These are phyloP conservation scores for Melanophora roralis DNA, from an alignment of 2,888 invertebrate genomes.

Conservation along the genomic window DNA sequence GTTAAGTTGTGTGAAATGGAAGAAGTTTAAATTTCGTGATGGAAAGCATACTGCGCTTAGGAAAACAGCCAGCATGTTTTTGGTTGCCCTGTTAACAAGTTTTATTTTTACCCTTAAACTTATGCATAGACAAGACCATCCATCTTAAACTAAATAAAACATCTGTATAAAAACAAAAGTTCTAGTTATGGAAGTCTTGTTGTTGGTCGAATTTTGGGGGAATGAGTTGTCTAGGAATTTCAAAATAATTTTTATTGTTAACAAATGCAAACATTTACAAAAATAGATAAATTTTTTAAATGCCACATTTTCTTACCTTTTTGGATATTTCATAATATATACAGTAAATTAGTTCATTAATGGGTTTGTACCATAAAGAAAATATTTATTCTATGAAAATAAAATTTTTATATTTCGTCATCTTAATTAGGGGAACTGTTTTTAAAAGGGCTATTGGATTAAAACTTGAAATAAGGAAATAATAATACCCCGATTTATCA, in stretches of 20 bases:
- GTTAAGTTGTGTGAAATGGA: no score
- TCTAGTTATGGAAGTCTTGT: background rate
- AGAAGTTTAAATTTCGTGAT: no score
- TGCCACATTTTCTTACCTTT: slow-evolving; percentile 13
- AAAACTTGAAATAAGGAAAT: no score
- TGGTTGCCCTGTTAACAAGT: no score
- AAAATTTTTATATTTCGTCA: no score
- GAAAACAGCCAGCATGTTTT: no score
- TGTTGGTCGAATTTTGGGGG: background rate
- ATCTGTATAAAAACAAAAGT: background rate
- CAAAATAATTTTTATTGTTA: slow-evolving; percentile 30
- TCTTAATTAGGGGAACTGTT: no score
- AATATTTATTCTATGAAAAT: background rate
- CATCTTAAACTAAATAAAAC: no score
- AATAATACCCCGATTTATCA: no score
- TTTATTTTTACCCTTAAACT: background rate
- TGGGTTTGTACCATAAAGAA: background rate
- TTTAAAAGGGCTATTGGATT: no score
- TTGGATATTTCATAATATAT: background rate
- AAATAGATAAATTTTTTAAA: slow-evolving; percentile 44
- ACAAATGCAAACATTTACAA: slow-evolving; percentile 38
- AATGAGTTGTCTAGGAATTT: slow-evolving; percentile 32
- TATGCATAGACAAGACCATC: no score
- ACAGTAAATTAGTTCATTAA: background rate
- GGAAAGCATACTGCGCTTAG: no score